Percentiles rank a stretch among this genome's conserved stretches.
Evolutionary conservation across 2,888 invertebrate species (phyloP).

Genomic region (Parnassius mnemosyne): DNA sequence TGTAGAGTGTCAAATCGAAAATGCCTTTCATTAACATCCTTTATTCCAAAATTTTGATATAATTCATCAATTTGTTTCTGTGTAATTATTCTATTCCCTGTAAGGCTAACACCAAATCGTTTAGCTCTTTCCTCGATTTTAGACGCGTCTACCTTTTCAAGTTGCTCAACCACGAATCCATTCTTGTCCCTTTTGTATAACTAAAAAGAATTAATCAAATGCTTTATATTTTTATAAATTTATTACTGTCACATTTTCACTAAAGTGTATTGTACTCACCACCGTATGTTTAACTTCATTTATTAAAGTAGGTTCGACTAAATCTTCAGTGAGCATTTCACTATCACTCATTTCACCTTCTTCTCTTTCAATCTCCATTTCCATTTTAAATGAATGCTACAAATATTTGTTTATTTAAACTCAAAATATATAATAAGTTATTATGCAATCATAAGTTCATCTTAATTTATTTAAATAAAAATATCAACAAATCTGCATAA

Average conservation of each 20-base stretch:
- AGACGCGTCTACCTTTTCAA: conserved; percentile 66
- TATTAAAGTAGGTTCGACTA: conserved; percentile 34
- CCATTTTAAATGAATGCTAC: neutral
- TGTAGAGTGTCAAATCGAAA: conserved; percentile 87
- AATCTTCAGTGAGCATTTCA: conserved; percentile 60
- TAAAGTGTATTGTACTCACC: conserved; percentile 40
- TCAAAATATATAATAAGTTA: no score
- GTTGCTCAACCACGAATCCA: conserved; percentile 54
- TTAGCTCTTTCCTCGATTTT: conserved; percentile 71
- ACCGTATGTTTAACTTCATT: conserved; percentile 44
- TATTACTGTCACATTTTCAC: neutral
- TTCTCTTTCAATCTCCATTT: conserved; percentile 60
- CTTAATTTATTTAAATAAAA: no score
- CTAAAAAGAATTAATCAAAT: conserved; percentile 40
- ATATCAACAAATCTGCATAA: no score
- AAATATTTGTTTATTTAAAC: neutral
- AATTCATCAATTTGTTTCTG: conserved; percentile 73
- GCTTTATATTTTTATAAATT: neutral
- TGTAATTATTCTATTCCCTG: conserved; percentile 65
- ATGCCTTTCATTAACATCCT: conserved; percentile 81
- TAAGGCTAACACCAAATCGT: conserved; percentile 68
- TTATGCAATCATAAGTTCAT: no score
- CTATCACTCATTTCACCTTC: conserved; percentile 77
- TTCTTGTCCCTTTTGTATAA: conserved; percentile 59
- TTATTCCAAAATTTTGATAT: conserved; percentile 67